phyloP scores from a whole-genome alignment of 1,140 invertebrate species.

The Geopemphigus sp. region DNA sequence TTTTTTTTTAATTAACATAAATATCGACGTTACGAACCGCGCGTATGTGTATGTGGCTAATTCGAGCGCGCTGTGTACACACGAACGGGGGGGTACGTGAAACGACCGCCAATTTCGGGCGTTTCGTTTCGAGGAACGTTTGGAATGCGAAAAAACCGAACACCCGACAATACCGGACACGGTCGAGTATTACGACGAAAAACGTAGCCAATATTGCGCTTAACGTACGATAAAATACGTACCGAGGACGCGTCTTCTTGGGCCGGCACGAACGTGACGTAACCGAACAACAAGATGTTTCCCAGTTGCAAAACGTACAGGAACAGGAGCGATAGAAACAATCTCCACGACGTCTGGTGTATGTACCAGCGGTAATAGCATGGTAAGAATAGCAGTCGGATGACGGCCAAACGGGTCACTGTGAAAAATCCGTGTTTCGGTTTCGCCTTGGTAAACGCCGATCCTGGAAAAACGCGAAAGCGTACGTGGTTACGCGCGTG shows the following conservation, averaged over 20 bases:
- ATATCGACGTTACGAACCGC: no score
- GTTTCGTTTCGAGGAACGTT: no score
- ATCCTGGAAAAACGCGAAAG: slow-evolving; percentile 63
- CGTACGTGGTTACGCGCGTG: no score
- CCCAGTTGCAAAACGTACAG: slow-evolving; percentile 74
- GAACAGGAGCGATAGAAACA: slow-evolving; percentile 71
- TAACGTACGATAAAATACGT: neutral
- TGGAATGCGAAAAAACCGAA: no score
- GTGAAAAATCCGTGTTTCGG: slow-evolving; percentile 82
- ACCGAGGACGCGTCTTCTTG: slow-evolving; percentile 23
- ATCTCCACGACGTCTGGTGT: slow-evolving; percentile 73
- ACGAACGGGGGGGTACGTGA: no score
- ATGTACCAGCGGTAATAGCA: slow-evolving; percentile 84
- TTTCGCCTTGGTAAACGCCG: slow-evolving; percentile 90
- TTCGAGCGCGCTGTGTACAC: no score
- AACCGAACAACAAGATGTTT: slow-evolving; percentile 58
- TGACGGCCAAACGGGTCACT: slow-evolving; percentile 74
- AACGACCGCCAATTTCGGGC: no score
- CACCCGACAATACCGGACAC: no score
- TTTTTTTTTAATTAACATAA: no score
- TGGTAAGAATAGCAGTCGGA: slow-evolving; percentile 78
- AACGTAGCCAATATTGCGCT: neutral
- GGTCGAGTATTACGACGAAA: no score
- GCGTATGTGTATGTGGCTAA: no score
- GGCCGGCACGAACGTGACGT: slow-evolving; percentile 21